Evolutionary conservation across 2,797 vertebrate genomes (phyloP), one percentile per base, ranked within the genome.

Genomic region (Ptychadena robeensis): DNA sequence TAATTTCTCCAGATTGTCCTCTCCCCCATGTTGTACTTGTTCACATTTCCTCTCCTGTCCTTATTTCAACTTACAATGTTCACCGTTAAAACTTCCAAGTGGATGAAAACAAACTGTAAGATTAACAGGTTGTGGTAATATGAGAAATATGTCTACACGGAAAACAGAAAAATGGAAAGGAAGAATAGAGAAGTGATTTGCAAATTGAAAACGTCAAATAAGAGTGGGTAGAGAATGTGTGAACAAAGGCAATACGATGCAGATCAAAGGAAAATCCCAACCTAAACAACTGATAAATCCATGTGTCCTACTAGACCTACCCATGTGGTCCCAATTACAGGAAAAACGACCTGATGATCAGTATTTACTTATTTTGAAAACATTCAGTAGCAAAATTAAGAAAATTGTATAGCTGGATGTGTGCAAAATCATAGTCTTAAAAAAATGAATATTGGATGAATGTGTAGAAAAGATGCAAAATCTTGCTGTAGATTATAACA

Each of bases 31-130:
- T 31, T 48, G 37, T 15, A 9, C 71, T 72, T 67, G 11, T 30
- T 72, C 25, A 53, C n/a, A 22, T 53, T 53, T 73, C 63, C 25
- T 57, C 32, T 35, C 34, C 8, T 73, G 61, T 57, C 61, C 71
- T 81, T 59, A 74, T 63, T 38, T 74, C 34, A 73, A 81, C 30
- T 53, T 65, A 28, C 25, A 35, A 34, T 35, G 1, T 64, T 61
- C 34, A 71, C 15, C 48, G n/a, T 44, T 22, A 77, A 15, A 77
- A 14, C 59, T 61, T 61, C 27, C 59, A 61, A 61, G 4, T 14
- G 10, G 61, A 59, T n/a, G 25, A 68, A 57, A 69, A 68, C n/a
- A 59, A 34, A 61, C 30, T 31, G 34, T 9, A 37, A 61, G 32
- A 79, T 57, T 68, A 68, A 53, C n/a, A 6, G 37, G 59, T 31